Evolutionary conservation across 2,797 vertebrate genomes (phyloP).

Genomic region (Acanthis flammea): DNA sequence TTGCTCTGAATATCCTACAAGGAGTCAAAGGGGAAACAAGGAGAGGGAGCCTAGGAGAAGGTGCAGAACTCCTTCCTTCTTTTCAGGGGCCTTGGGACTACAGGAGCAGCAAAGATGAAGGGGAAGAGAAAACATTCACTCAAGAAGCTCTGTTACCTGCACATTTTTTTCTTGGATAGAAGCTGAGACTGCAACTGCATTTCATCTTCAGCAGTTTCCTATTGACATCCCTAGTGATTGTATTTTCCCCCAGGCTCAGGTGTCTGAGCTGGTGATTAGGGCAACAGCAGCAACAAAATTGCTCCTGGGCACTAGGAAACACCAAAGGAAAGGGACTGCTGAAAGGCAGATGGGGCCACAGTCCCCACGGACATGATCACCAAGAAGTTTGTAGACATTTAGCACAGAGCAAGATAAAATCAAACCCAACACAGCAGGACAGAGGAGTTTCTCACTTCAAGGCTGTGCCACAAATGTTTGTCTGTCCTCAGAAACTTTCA

Average conservation of each 20-base stretch:
- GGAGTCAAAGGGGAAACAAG: background rate
- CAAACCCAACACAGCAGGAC: background rate
- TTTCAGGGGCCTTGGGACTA: background rate
- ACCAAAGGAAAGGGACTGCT: background rate
- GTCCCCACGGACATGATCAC: fast-evolving
- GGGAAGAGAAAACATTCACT: background rate
- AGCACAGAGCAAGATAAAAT: background rate
- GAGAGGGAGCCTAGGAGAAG: background rate
- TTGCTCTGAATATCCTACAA: background rate
- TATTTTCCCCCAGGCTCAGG: background rate
- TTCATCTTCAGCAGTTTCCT: background rate
- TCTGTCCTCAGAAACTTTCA: background rate
- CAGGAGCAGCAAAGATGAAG: background rate
- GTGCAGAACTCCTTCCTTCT: background rate
- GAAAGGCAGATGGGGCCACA: background rate
- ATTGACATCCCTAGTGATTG: background rate
- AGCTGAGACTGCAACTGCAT: background rate
- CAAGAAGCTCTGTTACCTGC: background rate
- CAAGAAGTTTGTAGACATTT: background rate
- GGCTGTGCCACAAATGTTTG: background rate
- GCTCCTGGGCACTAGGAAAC: background rate
- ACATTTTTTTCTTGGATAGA: background rate
- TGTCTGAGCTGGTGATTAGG: background rate
- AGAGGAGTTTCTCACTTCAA: background rate
- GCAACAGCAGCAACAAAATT: background rate